A percentile compares a stretch with the other conserved stretches of the same genome.
phyloP scores from a whole-genome alignment of 2,888 invertebrate genomes.

The Brassicogethes aeneus region DNA sequence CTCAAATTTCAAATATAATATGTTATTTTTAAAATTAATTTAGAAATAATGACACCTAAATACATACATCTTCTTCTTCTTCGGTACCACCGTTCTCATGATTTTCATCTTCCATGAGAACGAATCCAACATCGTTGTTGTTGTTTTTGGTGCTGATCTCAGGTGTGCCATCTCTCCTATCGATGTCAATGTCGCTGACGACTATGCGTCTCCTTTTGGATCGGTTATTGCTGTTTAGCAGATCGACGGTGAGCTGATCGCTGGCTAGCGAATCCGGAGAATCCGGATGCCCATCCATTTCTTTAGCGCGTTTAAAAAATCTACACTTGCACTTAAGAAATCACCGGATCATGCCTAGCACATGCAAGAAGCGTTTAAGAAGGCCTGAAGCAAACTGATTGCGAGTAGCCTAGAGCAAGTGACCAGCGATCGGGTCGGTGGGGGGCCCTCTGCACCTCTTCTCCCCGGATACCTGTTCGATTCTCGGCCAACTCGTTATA shows the following conservation, averaged over 20 bases:
- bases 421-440: slow-evolving; percentile 24
- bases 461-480: slow-evolving; percentile 29
- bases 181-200: slow-evolving; percentile 23
- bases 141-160: slow-evolving; percentile 33
- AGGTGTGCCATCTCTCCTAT: slow-evolving; percentile 23
- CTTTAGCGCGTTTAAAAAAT: too few relatives aligned
- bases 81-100: slow-evolving; percentile 30
- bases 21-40: too few relatives aligned
- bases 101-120: slow-evolving; percentile 39
- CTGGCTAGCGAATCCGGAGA: slow-evolving; percentile 40
- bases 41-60: too few relatives aligned
- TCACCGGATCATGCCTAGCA: background rate
- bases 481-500: slow-evolving; percentile 33
- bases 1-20: too few relatives aligned
- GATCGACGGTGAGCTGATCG: slow-evolving; percentile 38
- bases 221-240: slow-evolving; percentile 27
- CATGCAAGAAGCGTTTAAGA: slow-evolving; percentile 26
- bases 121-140: slow-evolving; percentile 43
- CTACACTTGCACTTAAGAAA: background rate
- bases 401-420: slow-evolving; percentile 37
- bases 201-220: slow-evolving; percentile 32
- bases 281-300: slow-evolving; percentile 38
- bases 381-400: slow-evolving; percentile 39
- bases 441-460: slow-evolving; percentile 10
- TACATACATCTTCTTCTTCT: slow-evolving; percentile 38